Evolutionary conservation across 2,113 vertebrate species (phyloP), one percentile per base, ranked within the genome.

Genomic region (Megaleporinus macrocephalus): DNA sequence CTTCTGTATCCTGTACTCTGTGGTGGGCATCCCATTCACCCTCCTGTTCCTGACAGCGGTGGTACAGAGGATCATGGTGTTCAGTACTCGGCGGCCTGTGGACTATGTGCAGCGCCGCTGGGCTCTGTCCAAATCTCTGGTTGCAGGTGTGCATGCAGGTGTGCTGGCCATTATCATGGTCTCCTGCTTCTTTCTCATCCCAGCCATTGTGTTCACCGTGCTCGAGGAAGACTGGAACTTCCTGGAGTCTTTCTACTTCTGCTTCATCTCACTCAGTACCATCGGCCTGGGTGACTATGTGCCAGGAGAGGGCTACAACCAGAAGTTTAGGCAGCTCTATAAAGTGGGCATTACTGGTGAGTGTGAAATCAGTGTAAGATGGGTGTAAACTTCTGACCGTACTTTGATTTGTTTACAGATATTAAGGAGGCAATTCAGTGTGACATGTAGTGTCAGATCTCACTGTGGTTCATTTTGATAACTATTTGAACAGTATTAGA

Each of bases 261-360:
- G 98, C 84, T 98, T 99, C 87, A 98, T 99, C 91, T 99, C 98
- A 15, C 93, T 99, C 84, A 98, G 96, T 74, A 99, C 98, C 87
- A 99, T 99, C 27, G 98, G 98, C 77, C 95, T 99, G 0, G 98
- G 98, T 1, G 98, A 99, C 88, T 99, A 99, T 0, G 97, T 99
- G n/a, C 98, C 98, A 0, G 98, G 98, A 76, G 95, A 99, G 90
- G 95, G 93, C 70, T 93, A 95, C 83, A 95, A 92, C 80, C 94
- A 96, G 83, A 94, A 91, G 82, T 94, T 93, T 86, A 80, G 96
- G 57, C 91, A 96, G 41, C 91, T 99, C 4, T 99, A 99, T 91
- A 97, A 97, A 90, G 89, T 99, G 0, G 95, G 93, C 57, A 97
- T 99, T 88, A 89, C 86, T 16, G 16, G 86, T 86, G 36, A 83